Percentiles rank a stretch among this genome's conserved stretches.
phyloP scores from a whole-genome alignment of 2,113 vertebrate genomes.

The Notothenia rossii region DNA sequence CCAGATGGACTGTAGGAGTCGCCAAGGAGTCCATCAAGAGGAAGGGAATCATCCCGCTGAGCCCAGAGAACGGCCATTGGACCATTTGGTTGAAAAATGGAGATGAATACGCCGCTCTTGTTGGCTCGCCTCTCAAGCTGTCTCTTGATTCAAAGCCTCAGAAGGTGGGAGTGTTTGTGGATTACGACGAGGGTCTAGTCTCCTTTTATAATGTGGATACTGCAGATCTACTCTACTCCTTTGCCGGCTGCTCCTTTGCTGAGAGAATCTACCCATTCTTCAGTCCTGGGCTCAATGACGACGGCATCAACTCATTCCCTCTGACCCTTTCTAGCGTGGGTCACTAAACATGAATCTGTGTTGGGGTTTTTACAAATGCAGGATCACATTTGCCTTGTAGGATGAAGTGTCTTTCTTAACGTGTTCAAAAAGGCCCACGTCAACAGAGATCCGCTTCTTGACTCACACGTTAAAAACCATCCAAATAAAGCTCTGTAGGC shows the following conservation, averaged over 20 bases:
- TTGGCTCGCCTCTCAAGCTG: slow-evolving; percentile 6
- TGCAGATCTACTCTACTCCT: slow-evolving; percentile 3
- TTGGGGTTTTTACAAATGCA: neutral
- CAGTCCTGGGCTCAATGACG: neutral
- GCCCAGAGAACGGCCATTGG: slow-evolving; percentile 32
- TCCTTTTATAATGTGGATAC: neutral
- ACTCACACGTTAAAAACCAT: too few relatives aligned
- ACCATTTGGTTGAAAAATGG: slow-evolving; percentile 13
- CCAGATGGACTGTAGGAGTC: slow-evolving; percentile 13
- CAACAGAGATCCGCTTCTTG: too few relatives aligned
- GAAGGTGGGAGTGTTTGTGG: slow-evolving; percentile 26
- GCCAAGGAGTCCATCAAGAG: slow-evolving; percentile 5
- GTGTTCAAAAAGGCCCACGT: neutral
- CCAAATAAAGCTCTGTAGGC: too few relatives aligned
- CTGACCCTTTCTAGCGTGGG: neutral
- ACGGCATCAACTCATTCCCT: neutral
- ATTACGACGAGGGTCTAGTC: neutral
- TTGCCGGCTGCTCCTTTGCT: neutral
- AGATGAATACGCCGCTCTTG: neutral
- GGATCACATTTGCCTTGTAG: too few relatives aligned
- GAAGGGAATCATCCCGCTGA: slow-evolving; percentile 4
- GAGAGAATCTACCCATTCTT: neutral
- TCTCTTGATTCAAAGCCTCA: neutral
- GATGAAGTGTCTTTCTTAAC: too few relatives aligned
- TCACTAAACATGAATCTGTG: neutral